Conservation (phyloP, 2,888 invertebrate species). For the Ischnus inquisitorius region DNA sequence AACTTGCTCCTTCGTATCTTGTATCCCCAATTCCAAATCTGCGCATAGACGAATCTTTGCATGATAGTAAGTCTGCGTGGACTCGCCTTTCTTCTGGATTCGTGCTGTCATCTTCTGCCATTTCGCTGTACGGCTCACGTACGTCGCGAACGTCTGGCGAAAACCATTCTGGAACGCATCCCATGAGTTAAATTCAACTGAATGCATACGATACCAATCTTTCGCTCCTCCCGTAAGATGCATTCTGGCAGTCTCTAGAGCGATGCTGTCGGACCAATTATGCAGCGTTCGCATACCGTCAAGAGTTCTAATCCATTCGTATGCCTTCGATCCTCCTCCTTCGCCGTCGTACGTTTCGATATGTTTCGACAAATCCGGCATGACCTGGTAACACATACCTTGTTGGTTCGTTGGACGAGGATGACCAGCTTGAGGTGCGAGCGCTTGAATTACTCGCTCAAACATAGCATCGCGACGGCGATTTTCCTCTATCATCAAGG, state of each 20-base stretch:
- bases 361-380: conserved; percentile 42
- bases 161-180: conserved; percentile 10
- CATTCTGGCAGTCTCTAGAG: conserved; percentile 39
- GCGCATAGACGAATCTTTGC: background rate
- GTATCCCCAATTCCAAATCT: background rate
- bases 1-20: background rate
- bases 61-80: background rate
- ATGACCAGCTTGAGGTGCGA: background rate
- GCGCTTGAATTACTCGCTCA: background rate
- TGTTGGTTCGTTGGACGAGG: background rate
- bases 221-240: conserved; percentile 35
- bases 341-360: conserved; percentile 28
- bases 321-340: background rate
- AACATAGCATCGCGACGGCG: conserved; percentile 7
- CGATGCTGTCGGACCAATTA: conserved; percentile 36
- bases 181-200: conserved; percentile 8
- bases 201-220: conserved; percentile 29
- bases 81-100: conserved; percentile 1
- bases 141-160: background rate
- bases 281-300: conserved; percentile 42
- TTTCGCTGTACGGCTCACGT: conserved; percentile 24
- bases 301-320: conserved; percentile 45
- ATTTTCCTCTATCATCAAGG: background rate
- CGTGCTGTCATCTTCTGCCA: conserved; percentile 28
- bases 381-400: background rate